Evolutionary conservation across 1,140 invertebrate species (phyloP), one percentile per base, ranked within the genome.

Genomic region (Drosophila nigrodunni): DNA sequence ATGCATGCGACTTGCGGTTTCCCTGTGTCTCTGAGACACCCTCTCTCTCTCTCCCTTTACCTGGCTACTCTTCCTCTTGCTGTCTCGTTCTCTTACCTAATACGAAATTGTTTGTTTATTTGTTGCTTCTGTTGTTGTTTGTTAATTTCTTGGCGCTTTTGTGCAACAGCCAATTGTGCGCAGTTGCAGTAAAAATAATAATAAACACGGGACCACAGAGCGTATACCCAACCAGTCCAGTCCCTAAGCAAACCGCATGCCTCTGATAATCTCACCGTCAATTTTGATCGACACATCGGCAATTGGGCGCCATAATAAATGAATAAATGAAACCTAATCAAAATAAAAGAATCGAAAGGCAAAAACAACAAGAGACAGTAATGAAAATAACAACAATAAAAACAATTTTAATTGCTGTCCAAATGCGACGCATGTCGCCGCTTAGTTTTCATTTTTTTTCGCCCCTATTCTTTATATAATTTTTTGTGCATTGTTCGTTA

Each of bases 231-330:
- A 50, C 39, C 39, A 43, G 18, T 21, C 18, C 18, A 21, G 39
- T 0, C 30, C 30, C 5, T 3, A n/a, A 13, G 25, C 25, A 43
- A 44, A 65, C 61, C 49, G n/a, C 46, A 65, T 39, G 65, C 21
- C 57, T 41, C 41, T 57, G 58, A 57, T 74, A 57, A 74, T 57
- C 54, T 57, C 43, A 34, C 25, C 43, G 57, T 61, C 65, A 61
- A 10, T 68, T 25, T 69, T 74, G 65, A 74, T 68, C 49, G 71
- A 57, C 66, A 69, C 57, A 74, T 74, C 65, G 72, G 11, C 58
- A 74, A 70, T 70, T 62, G 43, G 72, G 66, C 72, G 72, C 72
- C 72, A 18, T 44, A 61, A 52, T 59, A 30, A 64, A 64, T 70
- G 18, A 59, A 43, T 58, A 13, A 7, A 2, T 60, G 41, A 1